These are phyloP conservation scores for Orthosia gothica DNA, from an alignment of 2,888 invertebrate species.

Conservation along the genomic window DNA sequence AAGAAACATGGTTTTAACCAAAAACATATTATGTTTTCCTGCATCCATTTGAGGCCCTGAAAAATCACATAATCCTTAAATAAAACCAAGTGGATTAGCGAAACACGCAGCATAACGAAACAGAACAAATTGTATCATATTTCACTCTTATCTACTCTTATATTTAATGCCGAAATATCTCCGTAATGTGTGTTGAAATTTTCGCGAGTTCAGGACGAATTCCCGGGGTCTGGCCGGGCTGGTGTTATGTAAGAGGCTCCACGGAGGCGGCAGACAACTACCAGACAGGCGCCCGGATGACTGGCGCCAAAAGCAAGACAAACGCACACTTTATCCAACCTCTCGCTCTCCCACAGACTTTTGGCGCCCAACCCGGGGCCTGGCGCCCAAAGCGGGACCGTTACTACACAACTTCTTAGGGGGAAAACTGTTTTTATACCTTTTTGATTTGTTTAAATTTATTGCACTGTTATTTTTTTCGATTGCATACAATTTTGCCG, in stretches of 20 bases:
- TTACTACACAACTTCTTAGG: constrained; percentile 57
- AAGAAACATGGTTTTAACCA: not conserved
- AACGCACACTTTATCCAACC: constrained; percentile 60
- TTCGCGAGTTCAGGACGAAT: constrained; percentile 54
- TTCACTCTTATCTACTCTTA: constrained; percentile 44
- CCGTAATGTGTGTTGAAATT: constrained; percentile 57
- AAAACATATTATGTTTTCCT: not conserved
- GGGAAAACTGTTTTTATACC: constrained; percentile 73
- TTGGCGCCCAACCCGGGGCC: constrained; percentile 82
- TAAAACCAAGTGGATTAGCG: constrained; percentile 29
- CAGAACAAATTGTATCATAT: constrained; percentile 51
- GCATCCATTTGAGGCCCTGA: not conserved
- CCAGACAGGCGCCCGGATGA: constrained; percentile 90
- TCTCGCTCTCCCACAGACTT: constrained; percentile 68
- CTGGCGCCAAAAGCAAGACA: constrained; percentile 88
- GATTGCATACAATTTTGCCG: constrained; percentile 43
- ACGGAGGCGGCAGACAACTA: constrained; percentile 81
- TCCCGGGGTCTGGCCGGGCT: constrained; percentile 65
- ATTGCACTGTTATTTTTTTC: constrained; percentile 74
- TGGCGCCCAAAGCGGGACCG: constrained; percentile 82
- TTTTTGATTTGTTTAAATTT: constrained; percentile 83
- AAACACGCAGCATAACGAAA: constrained; percentile 18
- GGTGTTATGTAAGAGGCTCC: constrained; percentile 87
- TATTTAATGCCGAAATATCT: constrained; percentile 51
- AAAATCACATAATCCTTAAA: constrained; percentile 24